phyloP scores from a whole-genome alignment of 2,113 vertebrate species.

The Odocoileus virginianus region DNA sequence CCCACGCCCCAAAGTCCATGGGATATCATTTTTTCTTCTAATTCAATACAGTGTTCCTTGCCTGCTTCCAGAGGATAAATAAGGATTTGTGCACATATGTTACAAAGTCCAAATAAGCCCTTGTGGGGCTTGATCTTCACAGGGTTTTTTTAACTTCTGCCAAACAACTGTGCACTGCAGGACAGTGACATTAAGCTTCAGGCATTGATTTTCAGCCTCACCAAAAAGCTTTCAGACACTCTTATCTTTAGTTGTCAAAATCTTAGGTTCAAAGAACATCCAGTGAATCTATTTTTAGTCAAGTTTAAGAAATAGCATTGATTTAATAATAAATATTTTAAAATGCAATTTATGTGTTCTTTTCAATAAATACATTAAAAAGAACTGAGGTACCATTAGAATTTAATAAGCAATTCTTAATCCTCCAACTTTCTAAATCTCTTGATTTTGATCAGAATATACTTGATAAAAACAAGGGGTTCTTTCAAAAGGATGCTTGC shows the following conservation, averaged over 20 bases:
- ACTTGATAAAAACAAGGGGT: not conserved
- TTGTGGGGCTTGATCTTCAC: not conserved
- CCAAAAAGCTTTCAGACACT: not conserved
- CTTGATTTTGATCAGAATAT: not conserved
- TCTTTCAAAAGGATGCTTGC: not conserved
- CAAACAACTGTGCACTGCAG: not conserved
- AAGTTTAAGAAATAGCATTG: not conserved
- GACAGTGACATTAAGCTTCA: not conserved
- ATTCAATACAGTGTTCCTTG: not conserved
- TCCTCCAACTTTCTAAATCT: not conserved
- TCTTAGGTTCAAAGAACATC: not conserved
- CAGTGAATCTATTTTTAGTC: not conserved
- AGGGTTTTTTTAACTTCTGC: constrained; percentile 1
- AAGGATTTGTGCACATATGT: constrained; percentile 34
- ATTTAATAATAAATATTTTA: not conserved
- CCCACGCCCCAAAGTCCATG: not conserved
- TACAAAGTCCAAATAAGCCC: constrained; percentile 39
- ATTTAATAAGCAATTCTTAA: not conserved
- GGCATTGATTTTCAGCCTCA: not conserved
- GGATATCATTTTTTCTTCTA: constrained; percentile 11
- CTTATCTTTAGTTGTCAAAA: constrained; percentile 17
- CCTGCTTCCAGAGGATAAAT: constrained; percentile 14
- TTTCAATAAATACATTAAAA: not conserved
- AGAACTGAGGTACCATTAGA: not conserved
- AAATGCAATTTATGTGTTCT: not conserved